Percentiles rank a stretch among this genome's conserved stretches.
Conservation (phyloP, 2,113 vertebrate genomes). For the Tursiops truncatus region DNA sequence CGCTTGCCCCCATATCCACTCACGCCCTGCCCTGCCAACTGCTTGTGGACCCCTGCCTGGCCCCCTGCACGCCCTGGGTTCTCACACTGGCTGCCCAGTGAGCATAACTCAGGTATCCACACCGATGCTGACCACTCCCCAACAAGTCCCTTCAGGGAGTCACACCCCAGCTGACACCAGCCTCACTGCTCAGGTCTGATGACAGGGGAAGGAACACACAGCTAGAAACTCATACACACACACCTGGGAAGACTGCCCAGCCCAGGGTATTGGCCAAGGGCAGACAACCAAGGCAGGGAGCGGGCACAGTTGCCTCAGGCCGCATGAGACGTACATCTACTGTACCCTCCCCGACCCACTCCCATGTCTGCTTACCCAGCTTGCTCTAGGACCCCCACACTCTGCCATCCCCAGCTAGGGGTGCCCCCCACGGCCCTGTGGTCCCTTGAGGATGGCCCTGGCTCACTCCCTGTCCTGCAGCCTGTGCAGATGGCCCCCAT, state of each 20-base stretch:
- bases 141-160: background rate
- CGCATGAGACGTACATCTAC: fast-evolving
- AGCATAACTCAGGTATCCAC: background rate
- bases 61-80: background rate
- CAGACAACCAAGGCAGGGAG: no score
- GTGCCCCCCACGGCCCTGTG: background rate
- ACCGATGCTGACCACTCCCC: background rate
- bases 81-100: background rate
- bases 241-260: background rate
- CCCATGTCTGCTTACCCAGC: background rate
- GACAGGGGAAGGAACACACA: background rate
- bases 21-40: background rate
- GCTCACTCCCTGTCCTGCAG: background rate
- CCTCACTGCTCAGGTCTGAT: background rate
- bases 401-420: background rate
- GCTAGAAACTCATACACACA: background rate
- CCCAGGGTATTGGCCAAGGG: background rate
- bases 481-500: background rate
- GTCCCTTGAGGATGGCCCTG: background rate
- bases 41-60: background rate
- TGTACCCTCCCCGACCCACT: no score
- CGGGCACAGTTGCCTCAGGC: background rate
- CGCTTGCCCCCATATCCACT: background rate
- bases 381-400: background rate
- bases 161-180: background rate